These are phyloP conservation scores for Polyommatus iphigenia DNA, from an alignment of 2,888 invertebrate genomes.

Conservation along the genomic window DNA sequence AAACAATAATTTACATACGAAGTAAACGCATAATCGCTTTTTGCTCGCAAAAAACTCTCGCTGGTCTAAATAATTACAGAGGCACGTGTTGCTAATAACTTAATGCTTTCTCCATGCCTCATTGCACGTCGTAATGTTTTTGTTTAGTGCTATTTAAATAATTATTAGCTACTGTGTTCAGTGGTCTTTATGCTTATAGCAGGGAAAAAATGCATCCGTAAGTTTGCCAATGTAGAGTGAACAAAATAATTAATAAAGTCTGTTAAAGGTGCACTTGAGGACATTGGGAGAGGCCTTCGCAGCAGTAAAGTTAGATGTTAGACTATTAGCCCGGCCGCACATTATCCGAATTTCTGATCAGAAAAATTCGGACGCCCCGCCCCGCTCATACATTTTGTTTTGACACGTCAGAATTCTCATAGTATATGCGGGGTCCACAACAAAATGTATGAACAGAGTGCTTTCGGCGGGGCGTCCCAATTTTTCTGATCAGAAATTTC, in stretches of 20 bases:
- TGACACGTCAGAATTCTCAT: too few relatives aligned
- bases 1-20: not conserved
- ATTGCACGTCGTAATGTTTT: not conserved
- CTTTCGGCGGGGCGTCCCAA: too few relatives aligned
- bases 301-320: too few relatives aligned
- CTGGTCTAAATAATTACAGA: not conserved
- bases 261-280: too few relatives aligned
- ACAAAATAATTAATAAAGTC: not conserved
- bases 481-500: too few relatives aligned
- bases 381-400: too few relatives aligned
- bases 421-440: too few relatives aligned
- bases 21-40: not conserved
- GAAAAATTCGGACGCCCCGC: too few relatives aligned
- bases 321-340: too few relatives aligned
- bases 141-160: not conserved
- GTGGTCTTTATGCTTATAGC: not conserved
- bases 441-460: too few relatives aligned
- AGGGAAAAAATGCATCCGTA: not conserved
- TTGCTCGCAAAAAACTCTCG: not conserved
- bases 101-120: constrained; percentile 1
- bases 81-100: constrained; percentile 18
- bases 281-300: too few relatives aligned
- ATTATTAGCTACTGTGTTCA: not conserved
- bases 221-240: not conserved
- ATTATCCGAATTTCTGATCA: too few relatives aligned